Percentiles rank a stretch among this genome's conserved stretches.
Evolutionary conservation across 1,140 invertebrate genomes (phyloP).

Genomic region (Halictus rubicundus): DNA sequence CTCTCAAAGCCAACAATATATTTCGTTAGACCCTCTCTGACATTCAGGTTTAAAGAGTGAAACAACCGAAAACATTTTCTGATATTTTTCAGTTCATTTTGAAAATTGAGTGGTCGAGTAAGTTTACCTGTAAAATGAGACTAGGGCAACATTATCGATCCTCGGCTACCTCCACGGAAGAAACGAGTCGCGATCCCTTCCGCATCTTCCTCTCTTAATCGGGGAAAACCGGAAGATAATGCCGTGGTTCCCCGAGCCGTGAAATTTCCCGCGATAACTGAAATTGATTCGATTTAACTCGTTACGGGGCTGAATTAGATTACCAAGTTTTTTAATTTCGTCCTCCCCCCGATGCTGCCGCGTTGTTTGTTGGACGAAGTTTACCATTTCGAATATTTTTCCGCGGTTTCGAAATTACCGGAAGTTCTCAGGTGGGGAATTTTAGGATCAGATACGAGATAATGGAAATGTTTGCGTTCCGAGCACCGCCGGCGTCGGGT

Average conservation of each 20-base stretch:
- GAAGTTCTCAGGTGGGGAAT: neutral
- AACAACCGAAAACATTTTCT: no score
- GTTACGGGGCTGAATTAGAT: slow-evolving; percentile 3
- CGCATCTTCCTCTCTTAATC: neutral
- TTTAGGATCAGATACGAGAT: no score
- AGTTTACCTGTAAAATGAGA: no score
- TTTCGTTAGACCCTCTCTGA: no score
- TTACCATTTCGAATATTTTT: neutral
- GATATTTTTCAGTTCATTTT: no score
- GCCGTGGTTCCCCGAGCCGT: neutral
- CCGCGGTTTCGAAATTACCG: neutral
- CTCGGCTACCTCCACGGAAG: neutral
- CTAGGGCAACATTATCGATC: no score
- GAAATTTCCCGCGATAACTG: slow-evolving; percentile 5
- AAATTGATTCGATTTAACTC: slow-evolving; percentile 8
- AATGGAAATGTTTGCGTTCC: no score
- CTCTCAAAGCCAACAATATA: no score
- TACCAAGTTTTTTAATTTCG: slow-evolving; percentile 1
- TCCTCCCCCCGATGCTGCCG: neutral
- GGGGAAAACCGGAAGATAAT: neutral
- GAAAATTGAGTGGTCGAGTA: no score
- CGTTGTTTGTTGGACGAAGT: neutral
- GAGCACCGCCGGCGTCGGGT: no score
- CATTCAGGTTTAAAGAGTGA: no score
- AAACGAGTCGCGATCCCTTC: neutral